Evolutionary conservation across 2,797 vertebrate species (phyloP).

Genomic region (Podarcis lilfordi): DNA sequence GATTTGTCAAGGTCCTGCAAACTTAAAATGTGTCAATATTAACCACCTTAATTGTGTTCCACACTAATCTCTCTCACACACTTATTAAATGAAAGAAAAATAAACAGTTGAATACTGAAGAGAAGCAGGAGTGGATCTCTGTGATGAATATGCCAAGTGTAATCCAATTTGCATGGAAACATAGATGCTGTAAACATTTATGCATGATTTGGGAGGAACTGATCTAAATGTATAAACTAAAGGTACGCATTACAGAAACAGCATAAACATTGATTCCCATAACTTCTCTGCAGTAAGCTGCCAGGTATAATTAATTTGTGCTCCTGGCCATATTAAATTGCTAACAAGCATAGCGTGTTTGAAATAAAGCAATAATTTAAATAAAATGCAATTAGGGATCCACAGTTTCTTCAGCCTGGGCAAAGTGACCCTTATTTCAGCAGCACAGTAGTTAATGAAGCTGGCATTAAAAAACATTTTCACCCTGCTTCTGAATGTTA

Average conservation of each 20-base stretch:
- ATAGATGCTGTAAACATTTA: conserved; percentile 69
- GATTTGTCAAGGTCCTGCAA: background rate
- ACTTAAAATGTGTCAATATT: background rate
- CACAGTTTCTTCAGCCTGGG: conserved; percentile 66
- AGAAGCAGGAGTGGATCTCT: conserved; percentile 60
- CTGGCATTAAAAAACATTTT: conserved; percentile 61
- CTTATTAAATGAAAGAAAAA: conserved; percentile 30
- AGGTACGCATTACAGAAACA: conserved; percentile 54
- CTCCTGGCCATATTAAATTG: conserved; percentile 71
- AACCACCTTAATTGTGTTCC: conserved; percentile 28
- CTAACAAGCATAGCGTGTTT: conserved; percentile 75
- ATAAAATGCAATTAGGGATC: conserved; percentile 74
- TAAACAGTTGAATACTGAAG: conserved; percentile 55
- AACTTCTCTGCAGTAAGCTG: conserved; percentile 58
- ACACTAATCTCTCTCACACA: conserved; percentile 36
- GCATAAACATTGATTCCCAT: conserved; percentile 59
- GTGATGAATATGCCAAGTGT: conserved; percentile 64
- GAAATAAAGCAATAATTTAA: conserved; percentile 75
- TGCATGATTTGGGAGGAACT: conserved; percentile 56
- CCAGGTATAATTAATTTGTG: conserved; percentile 74
- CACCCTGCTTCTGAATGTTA: conserved; percentile 54
- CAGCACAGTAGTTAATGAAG: conserved; percentile 62
- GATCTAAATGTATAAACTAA: conserved; percentile 58
- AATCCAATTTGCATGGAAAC: conserved; percentile 71
- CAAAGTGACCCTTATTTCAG: conserved; percentile 69